Evolutionary conservation across 1,140 invertebrate genomes (phyloP).

Genomic region (Eulimnadia texana): DNA sequence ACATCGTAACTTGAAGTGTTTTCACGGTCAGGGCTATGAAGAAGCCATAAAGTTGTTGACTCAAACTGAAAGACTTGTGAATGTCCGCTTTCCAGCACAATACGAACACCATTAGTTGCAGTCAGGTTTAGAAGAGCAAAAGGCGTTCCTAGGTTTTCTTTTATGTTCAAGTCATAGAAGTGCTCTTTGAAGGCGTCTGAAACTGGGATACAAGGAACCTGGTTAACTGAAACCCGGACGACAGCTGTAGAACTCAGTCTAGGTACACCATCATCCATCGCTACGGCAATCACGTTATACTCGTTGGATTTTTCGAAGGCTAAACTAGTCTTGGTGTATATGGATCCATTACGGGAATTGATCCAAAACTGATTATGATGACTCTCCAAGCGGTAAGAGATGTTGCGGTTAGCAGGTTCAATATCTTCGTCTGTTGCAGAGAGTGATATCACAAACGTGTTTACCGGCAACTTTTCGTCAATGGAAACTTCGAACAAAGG

Average conservation of each 20-base stretch:
- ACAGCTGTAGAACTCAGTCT: conserved; percentile 61
- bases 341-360: conserved; percentile 60
- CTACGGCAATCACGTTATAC: conserved; percentile 62
- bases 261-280: conserved; percentile 66
- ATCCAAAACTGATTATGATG: conserved; percentile 41
- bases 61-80: background rate
- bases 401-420: conserved; percentile 61
- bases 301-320: conserved; percentile 50
- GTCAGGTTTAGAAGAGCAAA: background rate
- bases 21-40: background rate
- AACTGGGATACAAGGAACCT: background rate
- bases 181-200: background rate
- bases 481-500: conserved; percentile 8
- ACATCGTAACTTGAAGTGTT: background rate
- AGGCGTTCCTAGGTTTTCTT: background rate
- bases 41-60: background rate
- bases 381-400: conserved; percentile 45
- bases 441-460: conserved; percentile 52
- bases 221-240: conserved; percentile 28
- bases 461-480: conserved; percentile 5
- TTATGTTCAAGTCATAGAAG: background rate
- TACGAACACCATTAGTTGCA: background rate
- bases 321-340: conserved; percentile 53
- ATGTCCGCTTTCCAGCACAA: background rate
- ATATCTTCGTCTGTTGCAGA: conserved; percentile 69